These are phyloP conservation scores for Epinotia ramella DNA, from an alignment of 2,888 invertebrate species.

Conservation along the genomic window DNA sequence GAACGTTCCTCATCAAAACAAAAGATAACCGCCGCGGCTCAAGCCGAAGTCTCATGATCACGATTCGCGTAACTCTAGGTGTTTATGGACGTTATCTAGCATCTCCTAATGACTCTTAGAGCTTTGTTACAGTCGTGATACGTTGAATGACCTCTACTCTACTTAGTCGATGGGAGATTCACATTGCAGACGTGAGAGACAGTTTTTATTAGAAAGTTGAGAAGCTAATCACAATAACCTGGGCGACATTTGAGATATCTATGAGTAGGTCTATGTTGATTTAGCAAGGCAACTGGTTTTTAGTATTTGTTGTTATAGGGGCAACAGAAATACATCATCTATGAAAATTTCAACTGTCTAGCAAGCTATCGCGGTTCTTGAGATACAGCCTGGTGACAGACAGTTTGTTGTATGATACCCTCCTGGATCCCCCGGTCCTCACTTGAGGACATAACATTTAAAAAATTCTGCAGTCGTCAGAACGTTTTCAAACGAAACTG, in stretches of 20 bases:
- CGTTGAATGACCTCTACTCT: conserved; percentile 32
- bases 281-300: not conserved
- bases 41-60: conserved; percentile 18
- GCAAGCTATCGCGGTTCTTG: too few relatives aligned
- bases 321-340: too few relatives aligned
- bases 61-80: conserved; percentile 34
- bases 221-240: conserved; percentile 29
- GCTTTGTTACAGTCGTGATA: conserved; percentile 25
- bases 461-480: too few relatives aligned
- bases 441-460: too few relatives aligned
- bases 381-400: too few relatives aligned
- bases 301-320: too few relatives aligned
- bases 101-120: conserved; percentile 33
- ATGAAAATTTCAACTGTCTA: too few relatives aligned
- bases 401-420: too few relatives aligned
- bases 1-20: not conserved
- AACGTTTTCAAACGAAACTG: too few relatives aligned
- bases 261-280: not conserved
- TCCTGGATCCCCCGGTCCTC: not conserved
- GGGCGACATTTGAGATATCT: conserved; percentile 4
- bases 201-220: conserved; percentile 38
- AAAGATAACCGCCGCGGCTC: not conserved
- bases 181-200: conserved; percentile 24
- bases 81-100: conserved; percentile 32
- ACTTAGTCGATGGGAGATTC: conserved; percentile 10